These are phyloP conservation scores for Manacus vitellinus DNA, from an alignment of 2,113 vertebrate species.

Conservation along the genomic window DNA sequence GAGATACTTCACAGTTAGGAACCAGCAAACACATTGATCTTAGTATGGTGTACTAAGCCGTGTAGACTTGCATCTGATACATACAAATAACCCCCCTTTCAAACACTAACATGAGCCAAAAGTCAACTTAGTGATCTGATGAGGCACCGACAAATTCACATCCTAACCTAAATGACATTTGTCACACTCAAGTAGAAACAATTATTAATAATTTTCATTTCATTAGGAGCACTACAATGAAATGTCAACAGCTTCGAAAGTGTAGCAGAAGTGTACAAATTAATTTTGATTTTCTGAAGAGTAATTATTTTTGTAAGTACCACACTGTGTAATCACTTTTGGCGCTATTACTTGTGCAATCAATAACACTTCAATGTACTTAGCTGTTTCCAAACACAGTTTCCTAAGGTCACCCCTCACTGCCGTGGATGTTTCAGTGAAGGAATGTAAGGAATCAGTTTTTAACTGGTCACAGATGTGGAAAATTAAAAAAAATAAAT, in stretches of 20 bases:
- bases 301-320: conserved; percentile 79
- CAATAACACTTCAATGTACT: conserved; percentile 76
- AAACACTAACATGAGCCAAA: conserved; percentile 11
- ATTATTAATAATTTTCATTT: conserved; percentile 85
- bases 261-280: conserved; percentile 79
- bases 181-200: conserved; percentile 79
- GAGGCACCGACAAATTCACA: conserved; percentile 35
- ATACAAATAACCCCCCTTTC: neutral
- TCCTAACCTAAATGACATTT: conserved; percentile 78
- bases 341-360: conserved; percentile 72
- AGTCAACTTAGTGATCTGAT: conserved; percentile 8
- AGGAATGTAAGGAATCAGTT: neutral
- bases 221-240: conserved; percentile 81
- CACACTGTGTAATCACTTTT: conserved; percentile 78
- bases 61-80: neutral
- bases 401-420: conserved; percentile 70
- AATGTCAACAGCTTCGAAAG: conserved; percentile 84
- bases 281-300: conserved; percentile 85
- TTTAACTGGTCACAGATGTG: neutral
- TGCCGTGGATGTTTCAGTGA: neutral
- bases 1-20: neutral
- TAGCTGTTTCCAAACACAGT: conserved; percentile 73
- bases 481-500: neutral
- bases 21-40: no score
- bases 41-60: neutral